Evolutionary conservation across 1,140 invertebrate species (phyloP).

Genomic region (Atta texana): DNA sequence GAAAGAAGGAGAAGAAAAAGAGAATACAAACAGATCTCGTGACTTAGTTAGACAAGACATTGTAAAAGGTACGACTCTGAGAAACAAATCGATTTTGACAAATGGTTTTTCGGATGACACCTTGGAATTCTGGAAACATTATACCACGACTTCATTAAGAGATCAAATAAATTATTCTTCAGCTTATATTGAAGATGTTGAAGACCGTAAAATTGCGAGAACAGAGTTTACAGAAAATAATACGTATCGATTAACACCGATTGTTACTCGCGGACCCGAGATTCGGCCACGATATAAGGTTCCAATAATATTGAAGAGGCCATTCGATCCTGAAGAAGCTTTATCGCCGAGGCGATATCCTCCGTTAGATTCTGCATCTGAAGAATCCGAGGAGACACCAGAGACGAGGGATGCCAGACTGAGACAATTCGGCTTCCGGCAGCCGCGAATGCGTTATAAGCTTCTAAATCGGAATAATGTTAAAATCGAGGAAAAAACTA

Average conservation of each 20-base stretch:
- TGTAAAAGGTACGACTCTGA: conserved; percentile 33
- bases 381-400: conserved; percentile 64
- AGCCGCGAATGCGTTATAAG: conserved; percentile 74
- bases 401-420: conserved; percentile 28
- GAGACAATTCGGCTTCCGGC: conserved; percentile 66
- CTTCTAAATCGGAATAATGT: conserved; percentile 12
- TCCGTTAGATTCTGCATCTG: conserved; percentile 52
- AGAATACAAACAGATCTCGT: not conserved
- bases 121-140: conserved; percentile 74
- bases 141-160: conserved; percentile 53
- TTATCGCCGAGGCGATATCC: conserved; percentile 3
- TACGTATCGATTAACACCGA: not conserved
- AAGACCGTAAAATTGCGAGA: conserved; percentile 21
- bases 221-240: not conserved
- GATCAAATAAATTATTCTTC: conserved; percentile 8
- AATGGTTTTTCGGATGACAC: conserved; percentile 20
- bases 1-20: not conserved
- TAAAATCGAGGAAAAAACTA: conserved; percentile 48
- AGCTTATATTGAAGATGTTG: conserved; percentile 4
- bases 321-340: conserved; percentile 30
- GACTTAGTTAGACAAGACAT: conserved; percentile 24
- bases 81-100: not conserved
- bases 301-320: conserved; percentile 13
- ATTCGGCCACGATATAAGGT: conserved; percentile 59
- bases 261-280: conserved; percentile 48